Base-by-base conservation (phyloP, 2,888 invertebrate genomes). In the Xestia xanthographa region DNA sequence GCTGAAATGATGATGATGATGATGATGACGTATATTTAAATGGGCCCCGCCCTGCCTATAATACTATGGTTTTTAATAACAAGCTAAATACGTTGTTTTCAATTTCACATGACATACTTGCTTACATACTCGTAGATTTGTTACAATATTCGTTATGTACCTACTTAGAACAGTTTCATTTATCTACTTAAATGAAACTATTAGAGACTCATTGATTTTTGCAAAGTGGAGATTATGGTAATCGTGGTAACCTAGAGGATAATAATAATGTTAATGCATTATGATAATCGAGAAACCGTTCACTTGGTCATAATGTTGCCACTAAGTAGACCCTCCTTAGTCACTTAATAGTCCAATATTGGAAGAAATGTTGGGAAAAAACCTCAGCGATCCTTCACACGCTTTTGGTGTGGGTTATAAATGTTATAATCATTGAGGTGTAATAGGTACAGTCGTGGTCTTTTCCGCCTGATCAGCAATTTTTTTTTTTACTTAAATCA, bases 211-310 rank as follows among this genome's bases (percentile, higher is more conserved):
- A 62, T 79, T 50, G 56, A 60, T 79, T 83, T 67, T 83, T 67
- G 50, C 56, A 17, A 72, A 79, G 38, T 63, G 26, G n/a, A 58
- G 66, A 69, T 83, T 83, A 83, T 67, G 81, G 38, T 60, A 69
- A 83, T 66, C 60, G 60, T 48, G 41, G 70, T 74, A 79, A 76
- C 72, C 62, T 14, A 38, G 62, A 56, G 69, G 48, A 80, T 63
- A 68, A 71, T 81, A 80, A 76, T 63, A 80, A 70, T 66, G 45
- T 80, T 76, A 70, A 71, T 60, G 34, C 14, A 60, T 79, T 76
- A 80, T 72, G 67, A 50, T 72, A 82, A 79, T 79, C 26, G n/a
- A 41, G 5, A 17, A 53, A 84, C 74, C 58, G 62, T 79, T 82
- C 50, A 70, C 34, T 79, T 70, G 56, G 14, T 50, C 34, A 83